Percentiles rank a stretch among this genome's conserved stretches.
Evolutionary conservation across 2,888 invertebrate species (phyloP).

Genomic region (Synergus gifuensis): DNA sequence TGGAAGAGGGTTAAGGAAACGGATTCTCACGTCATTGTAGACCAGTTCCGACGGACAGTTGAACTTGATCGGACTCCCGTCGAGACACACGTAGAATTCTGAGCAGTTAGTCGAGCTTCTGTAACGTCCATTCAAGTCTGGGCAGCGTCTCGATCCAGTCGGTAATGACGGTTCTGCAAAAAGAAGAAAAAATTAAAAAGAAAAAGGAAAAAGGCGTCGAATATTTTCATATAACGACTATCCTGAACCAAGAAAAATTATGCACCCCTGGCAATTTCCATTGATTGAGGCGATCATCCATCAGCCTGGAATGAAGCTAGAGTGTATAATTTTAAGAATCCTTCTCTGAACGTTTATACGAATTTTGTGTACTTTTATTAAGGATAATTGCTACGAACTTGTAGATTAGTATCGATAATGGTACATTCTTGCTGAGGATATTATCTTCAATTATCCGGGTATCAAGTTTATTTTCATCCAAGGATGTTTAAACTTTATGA

Average conservation of each 20-base stretch:
- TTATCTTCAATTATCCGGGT: neutral
- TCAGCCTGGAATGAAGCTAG: neutral
- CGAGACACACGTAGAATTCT: slow-evolving; percentile 84
- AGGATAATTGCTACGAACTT: neutral
- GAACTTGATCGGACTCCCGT: slow-evolving; percentile 81
- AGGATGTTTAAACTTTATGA: neutral
- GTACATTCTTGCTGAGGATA: neutral
- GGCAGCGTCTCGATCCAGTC: slow-evolving; percentile 77
- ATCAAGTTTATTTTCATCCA: neutral
- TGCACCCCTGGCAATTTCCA: slow-evolving; percentile 31
- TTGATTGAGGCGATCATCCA: neutral
- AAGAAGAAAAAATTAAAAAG: slow-evolving; percentile 46
- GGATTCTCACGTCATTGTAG: slow-evolving; percentile 80
- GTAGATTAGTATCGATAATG: neutral
- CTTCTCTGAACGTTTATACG: neutral
- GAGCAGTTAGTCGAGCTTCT: slow-evolving; percentile 82
- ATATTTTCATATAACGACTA: slow-evolving; percentile 20
- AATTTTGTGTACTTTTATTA: neutral
- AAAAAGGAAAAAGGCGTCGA: neutral
- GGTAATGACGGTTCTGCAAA: slow-evolving; percentile 69
- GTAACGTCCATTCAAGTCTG: slow-evolving; percentile 81
- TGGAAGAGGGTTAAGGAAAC: neutral
- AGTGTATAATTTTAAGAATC: neutral
- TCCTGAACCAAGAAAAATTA: slow-evolving; percentile 36
- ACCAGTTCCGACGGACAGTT: slow-evolving; percentile 82